Evolutionary conservation across 2,113 vertebrate species (phyloP).

Genomic region (Nibea coibor): DNA sequence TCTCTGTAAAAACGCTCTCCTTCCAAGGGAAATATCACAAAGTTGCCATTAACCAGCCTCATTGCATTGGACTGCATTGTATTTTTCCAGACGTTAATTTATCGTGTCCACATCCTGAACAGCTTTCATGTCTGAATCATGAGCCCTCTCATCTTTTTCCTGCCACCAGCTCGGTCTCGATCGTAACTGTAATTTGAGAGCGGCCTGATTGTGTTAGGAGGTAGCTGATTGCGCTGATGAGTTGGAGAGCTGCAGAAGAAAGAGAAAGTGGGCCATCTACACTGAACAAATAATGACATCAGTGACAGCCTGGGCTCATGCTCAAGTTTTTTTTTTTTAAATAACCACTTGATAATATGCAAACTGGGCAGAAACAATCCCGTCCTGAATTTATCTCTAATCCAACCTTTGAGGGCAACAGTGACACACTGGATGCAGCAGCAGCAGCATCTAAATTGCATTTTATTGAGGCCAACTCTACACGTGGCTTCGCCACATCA

Average conservation of each 20-base stretch:
- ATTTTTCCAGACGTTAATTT: constrained; percentile 37
- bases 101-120: constrained; percentile 28
- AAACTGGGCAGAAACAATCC: constrained; percentile 44
- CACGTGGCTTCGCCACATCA: constrained; percentile 28
- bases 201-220: constrained; percentile 69
- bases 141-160: constrained; percentile 46
- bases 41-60: background rate
- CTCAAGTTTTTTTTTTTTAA: constrained; percentile 23
- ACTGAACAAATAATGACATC: constrained; percentile 54
- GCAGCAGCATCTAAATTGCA: constrained; percentile 44
- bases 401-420: constrained; percentile 23
- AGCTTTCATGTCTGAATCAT: constrained; percentile 24
- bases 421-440: constrained; percentile 7
- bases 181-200: constrained; percentile 72
- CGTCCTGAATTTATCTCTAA: constrained; percentile 27
- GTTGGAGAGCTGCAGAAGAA: constrained; percentile 56
- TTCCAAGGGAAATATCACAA: background rate
- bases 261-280: constrained; percentile 67
- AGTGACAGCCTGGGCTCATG: constrained; percentile 48
- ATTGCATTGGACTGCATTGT: constrained; percentile 20
- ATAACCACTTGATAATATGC: constrained; percentile 21
- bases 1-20: background rate
- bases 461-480: constrained; percentile 39
- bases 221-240: constrained; percentile 75
- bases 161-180: constrained; percentile 58